Evolutionary conservation across 2,888 invertebrate species (phyloP).

Genomic region (Erannis defoliaria): DNA sequence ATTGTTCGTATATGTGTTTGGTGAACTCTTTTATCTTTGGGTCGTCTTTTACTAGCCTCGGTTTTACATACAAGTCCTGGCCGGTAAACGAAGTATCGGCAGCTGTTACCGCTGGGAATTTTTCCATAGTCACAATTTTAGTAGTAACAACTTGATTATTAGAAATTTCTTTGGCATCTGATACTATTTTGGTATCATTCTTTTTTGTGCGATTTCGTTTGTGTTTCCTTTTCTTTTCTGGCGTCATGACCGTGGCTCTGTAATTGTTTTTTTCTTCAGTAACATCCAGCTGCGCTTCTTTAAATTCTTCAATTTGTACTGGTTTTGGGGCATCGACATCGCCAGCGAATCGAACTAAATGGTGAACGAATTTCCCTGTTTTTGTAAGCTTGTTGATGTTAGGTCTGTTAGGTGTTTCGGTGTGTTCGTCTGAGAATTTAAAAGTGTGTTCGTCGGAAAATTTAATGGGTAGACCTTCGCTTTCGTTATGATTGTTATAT

Average conservation of each 20-base stretch:
- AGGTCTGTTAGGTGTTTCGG: neutral
- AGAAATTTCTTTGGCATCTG: neutral
- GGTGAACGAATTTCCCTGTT: neutral
- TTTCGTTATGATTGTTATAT: neutral
- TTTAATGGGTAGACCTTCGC: neutral
- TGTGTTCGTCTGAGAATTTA: neutral
- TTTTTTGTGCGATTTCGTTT: neutral
- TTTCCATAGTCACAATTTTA: neutral
- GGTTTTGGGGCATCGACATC: neutral
- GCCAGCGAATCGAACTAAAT: neutral
- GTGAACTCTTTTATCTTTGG: conserved; percentile 54
- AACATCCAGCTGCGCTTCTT: neutral
- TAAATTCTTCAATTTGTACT: neutral
- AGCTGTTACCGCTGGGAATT: neutral
- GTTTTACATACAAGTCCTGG: conserved; percentile 28
- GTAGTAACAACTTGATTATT: neutral
- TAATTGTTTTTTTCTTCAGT: neutral
- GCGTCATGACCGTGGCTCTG: neutral
- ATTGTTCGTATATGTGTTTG: conserved; percentile 55
- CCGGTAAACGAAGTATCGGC: neutral
- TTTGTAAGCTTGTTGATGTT: neutral
- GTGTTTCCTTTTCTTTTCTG: conserved; percentile 1
- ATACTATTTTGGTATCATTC: neutral
- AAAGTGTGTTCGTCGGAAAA: neutral
- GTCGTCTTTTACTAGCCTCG: conserved; percentile 54